Evolutionary conservation across 2,113 vertebrate species (phyloP).

Genomic region (Trichechus manatus): DNA sequence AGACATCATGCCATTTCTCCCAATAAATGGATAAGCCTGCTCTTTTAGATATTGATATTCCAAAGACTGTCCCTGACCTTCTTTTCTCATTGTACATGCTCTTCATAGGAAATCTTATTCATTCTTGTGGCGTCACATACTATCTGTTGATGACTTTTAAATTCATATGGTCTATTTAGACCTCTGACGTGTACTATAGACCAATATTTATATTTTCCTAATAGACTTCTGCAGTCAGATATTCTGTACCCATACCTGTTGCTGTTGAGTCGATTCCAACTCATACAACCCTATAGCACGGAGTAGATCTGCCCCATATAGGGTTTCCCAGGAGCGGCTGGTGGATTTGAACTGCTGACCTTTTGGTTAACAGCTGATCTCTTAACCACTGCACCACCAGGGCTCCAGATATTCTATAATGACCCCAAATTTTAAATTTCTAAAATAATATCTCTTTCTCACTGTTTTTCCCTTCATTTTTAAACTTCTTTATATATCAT

Average conservation of each 20-base stretch:
- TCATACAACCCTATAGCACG: too few relatives aligned
- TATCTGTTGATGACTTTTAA: conserved; percentile 16
- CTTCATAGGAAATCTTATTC: not conserved
- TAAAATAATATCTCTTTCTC: conserved; percentile 2
- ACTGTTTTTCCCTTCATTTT: not conserved
- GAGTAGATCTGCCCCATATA: too few relatives aligned
- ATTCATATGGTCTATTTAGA: not conserved
- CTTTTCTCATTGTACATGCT: conserved; percentile 33
- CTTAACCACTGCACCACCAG: too few relatives aligned
- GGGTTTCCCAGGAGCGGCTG: too few relatives aligned
- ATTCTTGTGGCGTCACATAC: not conserved
- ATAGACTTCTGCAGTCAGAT: not conserved
- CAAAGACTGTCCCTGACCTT: not conserved
- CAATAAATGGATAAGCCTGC: not conserved
- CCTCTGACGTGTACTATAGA: not conserved
- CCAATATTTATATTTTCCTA: conserved; percentile 14
- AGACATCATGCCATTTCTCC: not conserved
- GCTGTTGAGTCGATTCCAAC: too few relatives aligned
- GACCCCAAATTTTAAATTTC: not conserved
- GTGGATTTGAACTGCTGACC: too few relatives aligned
- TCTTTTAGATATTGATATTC: not conserved
- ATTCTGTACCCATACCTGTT: not conserved
- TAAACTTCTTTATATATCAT: not conserved
- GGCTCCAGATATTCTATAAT: not conserved
- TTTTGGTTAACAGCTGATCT: too few relatives aligned